These are phyloP conservation scores for Amphilophus citrinellus DNA, from an alignment of 2,113 vertebrate genomes.

Conservation along the genomic window DNA sequence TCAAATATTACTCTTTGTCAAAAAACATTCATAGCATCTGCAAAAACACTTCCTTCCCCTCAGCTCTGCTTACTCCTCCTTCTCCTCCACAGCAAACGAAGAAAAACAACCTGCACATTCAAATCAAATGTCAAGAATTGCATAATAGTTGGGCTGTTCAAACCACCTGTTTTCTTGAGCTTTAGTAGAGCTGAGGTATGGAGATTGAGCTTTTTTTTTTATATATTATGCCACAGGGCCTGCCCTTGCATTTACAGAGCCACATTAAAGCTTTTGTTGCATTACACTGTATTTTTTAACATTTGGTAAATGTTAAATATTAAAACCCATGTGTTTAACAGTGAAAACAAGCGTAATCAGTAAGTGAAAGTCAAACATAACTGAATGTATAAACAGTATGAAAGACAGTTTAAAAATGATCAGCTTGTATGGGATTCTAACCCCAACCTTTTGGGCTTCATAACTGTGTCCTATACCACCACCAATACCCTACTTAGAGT, in stretches of 20 bases:
- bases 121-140: slow-evolving; percentile 64
- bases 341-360: not conserved
- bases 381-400: not conserved
- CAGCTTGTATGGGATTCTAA: accelerated
- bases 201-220: slow-evolving; percentile 35
- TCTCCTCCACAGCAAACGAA: slow-evolving; percentile 13
- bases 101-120: slow-evolving; percentile 36
- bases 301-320: not conserved
- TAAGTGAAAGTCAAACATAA: not conserved
- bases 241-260: not conserved
- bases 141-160: slow-evolving; percentile 33
- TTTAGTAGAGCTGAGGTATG: slow-evolving; percentile 44
- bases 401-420: not conserved
- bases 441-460: not conserved
- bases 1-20: not conserved
- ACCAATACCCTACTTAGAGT: not conserved
- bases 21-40: slow-evolving; percentile 17
- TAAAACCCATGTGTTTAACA: not conserved
- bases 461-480: accelerated
- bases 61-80: not conserved
- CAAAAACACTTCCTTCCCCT: slow-evolving; percentile 12
- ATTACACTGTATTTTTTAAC: not conserved
- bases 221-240: not conserved
- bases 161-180: slow-evolving; percentile 29
- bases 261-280: not conserved